phyloP scores from a whole-genome alignment of 2,113 vertebrate genomes.

The Ageneiosus marmoratus region DNA sequence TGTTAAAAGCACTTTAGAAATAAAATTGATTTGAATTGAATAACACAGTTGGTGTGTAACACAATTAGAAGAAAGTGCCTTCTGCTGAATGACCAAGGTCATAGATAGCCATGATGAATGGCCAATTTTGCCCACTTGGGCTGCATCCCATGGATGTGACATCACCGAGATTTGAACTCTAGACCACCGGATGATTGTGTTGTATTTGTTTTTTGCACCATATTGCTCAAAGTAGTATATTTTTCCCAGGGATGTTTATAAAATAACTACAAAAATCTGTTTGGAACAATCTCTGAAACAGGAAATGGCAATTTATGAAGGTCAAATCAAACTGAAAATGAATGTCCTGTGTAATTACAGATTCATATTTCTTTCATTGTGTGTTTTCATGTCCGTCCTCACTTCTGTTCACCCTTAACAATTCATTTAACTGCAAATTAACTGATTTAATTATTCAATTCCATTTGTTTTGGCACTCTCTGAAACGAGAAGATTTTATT shows the following conservation, averaged over 20 bases:
- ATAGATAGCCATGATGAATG: not conserved
- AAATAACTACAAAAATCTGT: not conserved
- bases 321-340: no score
- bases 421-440: slow-evolving; percentile 44
- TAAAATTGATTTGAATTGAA: no score
- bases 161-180: not conserved
- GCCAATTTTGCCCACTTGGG: not conserved
- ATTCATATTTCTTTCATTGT: slow-evolving; percentile 2
- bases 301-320: not conserved
- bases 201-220: not conserved
- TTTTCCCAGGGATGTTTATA: not conserved
- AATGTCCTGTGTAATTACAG: not conserved
- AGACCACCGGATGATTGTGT: not conserved
- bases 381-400: not conserved
- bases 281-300: not conserved
- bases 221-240: not conserved
- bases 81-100: not conserved
- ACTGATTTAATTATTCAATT: slow-evolving; percentile 48
- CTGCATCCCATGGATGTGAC: not conserved
- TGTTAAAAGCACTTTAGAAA: no score
- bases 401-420: slow-evolving; percentile 4
- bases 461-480: slow-evolving; percentile 33
- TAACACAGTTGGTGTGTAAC: not conserved
- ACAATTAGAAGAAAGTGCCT: not conserved
- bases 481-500: slow-evolving; percentile 45